These are phyloP conservation scores for Herminia tarsipennalis DNA, from an alignment of 2,888 invertebrate species.

Conservation along the genomic window DNA sequence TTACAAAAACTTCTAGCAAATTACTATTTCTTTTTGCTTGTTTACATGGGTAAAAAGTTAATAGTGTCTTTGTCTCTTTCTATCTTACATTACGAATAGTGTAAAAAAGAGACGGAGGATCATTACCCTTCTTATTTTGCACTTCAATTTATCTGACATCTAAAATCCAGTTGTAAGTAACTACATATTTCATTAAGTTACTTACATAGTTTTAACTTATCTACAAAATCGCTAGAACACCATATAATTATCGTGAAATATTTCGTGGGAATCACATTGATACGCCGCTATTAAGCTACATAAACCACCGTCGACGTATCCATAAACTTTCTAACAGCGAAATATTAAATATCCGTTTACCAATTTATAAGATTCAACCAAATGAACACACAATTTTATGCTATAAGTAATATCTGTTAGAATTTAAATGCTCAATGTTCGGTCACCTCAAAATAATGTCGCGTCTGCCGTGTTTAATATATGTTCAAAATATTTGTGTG, in stretches of 20 bases:
- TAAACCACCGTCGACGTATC: neutral
- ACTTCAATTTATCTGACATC: no score
- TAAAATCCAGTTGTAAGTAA: no score
- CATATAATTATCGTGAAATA: neutral
- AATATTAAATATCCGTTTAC: constrained; percentile 4
- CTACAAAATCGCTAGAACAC: constrained; percentile 7
- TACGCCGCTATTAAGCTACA: no score
- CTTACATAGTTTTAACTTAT: neutral
- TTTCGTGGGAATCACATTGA: constrained; percentile 8
- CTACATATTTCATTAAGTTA: neutral
- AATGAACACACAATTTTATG: constrained; percentile 2
- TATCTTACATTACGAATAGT: no score
- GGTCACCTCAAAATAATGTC: constrained; percentile 7
- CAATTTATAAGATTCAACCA: constrained; percentile 1
- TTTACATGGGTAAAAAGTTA: no score
- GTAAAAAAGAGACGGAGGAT: no score
- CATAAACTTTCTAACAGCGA: constrained; percentile 5
- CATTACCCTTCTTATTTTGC: no score
- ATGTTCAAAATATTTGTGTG: constrained; percentile 21
- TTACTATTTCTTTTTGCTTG: no score
- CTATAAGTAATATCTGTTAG: neutral
- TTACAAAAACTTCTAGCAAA: no score
- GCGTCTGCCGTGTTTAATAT: neutral
- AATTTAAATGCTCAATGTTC: neutral
- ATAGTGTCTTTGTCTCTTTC: no score